These are phyloP conservation scores for Dolichotis patagonum DNA, from an alignment of 2,113 vertebrate species.

Conservation along the genomic window DNA sequence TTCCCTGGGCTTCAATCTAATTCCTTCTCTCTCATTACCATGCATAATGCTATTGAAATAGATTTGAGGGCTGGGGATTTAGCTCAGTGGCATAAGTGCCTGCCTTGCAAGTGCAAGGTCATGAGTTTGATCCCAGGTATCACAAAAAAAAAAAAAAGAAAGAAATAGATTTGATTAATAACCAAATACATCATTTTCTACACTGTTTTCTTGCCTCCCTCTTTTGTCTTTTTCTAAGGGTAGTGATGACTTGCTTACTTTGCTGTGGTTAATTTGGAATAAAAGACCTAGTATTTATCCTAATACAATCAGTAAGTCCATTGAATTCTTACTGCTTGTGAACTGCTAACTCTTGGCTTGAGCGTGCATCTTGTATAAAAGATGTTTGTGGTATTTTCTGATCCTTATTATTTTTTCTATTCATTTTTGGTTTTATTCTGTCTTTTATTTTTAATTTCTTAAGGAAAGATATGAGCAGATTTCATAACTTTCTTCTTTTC, in stretches of 20 bases:
- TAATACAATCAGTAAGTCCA: conserved; percentile 70
- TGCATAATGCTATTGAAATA: neutral
- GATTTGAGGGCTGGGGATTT: too few relatives aligned
- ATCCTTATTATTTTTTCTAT: too few relatives aligned
- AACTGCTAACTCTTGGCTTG: conserved; percentile 67
- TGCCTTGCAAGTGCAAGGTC: too few relatives aligned
- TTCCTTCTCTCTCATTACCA: neutral
- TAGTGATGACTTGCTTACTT: conserved; percentile 56
- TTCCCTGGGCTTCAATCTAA: neutral
- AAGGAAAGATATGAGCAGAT: too few relatives aligned
- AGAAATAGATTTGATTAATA: conserved; percentile 58
- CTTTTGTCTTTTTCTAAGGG: conserved; percentile 58
- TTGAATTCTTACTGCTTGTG: conserved; percentile 60
- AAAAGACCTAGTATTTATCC: conserved; percentile 64
- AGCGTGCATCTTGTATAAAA: conserved; percentile 50
- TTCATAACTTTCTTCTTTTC: too few relatives aligned
- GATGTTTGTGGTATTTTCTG: conserved; percentile 37
- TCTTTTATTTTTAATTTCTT: too few relatives aligned
- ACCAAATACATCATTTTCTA: conserved; percentile 45
- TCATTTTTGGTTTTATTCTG: too few relatives aligned
- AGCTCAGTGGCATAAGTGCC: too few relatives aligned
- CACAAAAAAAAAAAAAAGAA: too few relatives aligned
- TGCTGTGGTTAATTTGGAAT: conserved; percentile 68
- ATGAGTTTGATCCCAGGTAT: too few relatives aligned
- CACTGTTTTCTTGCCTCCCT: conserved; percentile 52